phyloP scores from a whole-genome alignment of 92 coral and sea anemone species.

The Ricordea florida region DNA sequence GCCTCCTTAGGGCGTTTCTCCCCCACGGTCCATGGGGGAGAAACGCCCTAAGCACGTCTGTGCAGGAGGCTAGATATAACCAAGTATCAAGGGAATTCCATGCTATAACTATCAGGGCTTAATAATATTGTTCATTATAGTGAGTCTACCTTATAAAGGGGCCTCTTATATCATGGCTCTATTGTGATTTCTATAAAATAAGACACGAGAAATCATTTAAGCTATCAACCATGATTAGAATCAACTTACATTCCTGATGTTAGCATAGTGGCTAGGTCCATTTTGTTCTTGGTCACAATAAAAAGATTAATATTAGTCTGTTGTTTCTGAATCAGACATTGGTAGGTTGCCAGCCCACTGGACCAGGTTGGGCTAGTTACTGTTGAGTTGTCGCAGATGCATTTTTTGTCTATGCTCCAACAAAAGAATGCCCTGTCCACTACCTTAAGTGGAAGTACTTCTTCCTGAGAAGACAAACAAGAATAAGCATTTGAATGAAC shows the following conservation, averaged over 20 bases:
- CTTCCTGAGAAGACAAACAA: not conserved
- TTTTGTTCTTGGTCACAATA: not conserved
- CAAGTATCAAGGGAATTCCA: no score
- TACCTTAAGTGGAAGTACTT: no score
- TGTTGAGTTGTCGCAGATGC: not conserved
- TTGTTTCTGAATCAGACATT: not conserved
- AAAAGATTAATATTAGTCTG: not conserved
- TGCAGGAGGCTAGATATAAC: not conserved
- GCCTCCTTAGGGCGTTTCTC: no score
- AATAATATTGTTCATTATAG: not conserved
- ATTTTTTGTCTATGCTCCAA: no score
- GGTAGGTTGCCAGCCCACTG: not conserved
- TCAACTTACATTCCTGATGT: not conserved
- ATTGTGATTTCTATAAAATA: no score
- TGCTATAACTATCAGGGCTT: no score
- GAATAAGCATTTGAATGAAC: no score
- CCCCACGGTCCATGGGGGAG: no score
- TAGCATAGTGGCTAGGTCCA: not conserved
- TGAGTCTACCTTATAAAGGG: not conserved
- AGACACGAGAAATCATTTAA: no score
- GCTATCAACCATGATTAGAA: not conserved
- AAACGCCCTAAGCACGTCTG: no score
- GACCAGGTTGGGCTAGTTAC: not conserved
- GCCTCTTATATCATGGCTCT: not conserved
- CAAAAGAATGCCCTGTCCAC: no score